phyloP scores from a whole-genome alignment of 1,140 invertebrate genomes.

The Saccostrea echinata region DNA sequence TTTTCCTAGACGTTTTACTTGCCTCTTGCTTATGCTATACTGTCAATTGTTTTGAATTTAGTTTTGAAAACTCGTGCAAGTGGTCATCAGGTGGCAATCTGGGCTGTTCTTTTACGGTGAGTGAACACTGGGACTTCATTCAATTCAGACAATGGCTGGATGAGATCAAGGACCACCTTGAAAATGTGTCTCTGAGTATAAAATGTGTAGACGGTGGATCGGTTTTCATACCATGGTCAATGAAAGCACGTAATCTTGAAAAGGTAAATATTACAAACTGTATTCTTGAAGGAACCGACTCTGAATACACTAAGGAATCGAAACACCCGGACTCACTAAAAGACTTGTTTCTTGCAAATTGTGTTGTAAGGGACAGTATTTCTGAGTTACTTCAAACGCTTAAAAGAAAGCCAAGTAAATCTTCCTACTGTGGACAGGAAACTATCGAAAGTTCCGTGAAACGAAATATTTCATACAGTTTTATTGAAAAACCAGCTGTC shows the following conservation, averaged over 20 bases:
- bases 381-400: background rate
- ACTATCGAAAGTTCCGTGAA: background rate
- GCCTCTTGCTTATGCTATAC: background rate
- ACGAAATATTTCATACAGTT: background rate
- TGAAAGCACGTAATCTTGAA: background rate
- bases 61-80: background rate
- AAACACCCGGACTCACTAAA: background rate
- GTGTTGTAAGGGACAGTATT: no score
- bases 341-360: background rate
- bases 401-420: background rate
- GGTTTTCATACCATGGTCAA: background rate
- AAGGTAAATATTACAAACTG: background rate
- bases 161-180: background rate
- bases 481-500: background rate
- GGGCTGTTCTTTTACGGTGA: background rate
- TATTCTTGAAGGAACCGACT: background rate
- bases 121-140: background rate
- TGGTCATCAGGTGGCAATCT: background rate
- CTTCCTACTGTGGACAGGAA: background rate
- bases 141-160: background rate
- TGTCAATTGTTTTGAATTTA: background rate
- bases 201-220: background rate
- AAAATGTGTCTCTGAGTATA: background rate
- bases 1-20: background rate
- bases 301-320: background rate